Percentiles rank a stretch among this genome's conserved stretches.
phyloP scores from a whole-genome alignment of 2,888 invertebrate species.

The Patella ulyssiponensis region DNA sequence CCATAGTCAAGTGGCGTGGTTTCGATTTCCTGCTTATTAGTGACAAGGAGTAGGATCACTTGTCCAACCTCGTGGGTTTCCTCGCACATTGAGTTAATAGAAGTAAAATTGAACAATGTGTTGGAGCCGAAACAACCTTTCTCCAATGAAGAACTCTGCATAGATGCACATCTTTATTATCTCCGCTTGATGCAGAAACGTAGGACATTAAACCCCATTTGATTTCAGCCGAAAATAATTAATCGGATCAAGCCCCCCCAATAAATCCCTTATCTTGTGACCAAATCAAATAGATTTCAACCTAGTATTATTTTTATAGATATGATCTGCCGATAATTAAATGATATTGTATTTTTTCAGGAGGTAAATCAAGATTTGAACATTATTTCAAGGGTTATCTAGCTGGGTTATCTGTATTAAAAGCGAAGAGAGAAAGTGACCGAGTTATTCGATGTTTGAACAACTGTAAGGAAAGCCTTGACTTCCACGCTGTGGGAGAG shows the following conservation, averaged over 20 bases:
- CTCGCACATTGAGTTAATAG: too few species aligned
- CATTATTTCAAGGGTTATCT: constrained; percentile 92
- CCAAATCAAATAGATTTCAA: background rate
- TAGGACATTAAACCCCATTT: too few species aligned
- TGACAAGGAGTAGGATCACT: too few species aligned
- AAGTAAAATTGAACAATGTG: too few species aligned
- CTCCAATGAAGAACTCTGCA: too few species aligned
- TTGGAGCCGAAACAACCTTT: too few species aligned
- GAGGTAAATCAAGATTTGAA: constrained; percentile 90
- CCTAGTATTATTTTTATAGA: background rate
- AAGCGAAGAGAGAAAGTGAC: constrained; percentile 68
- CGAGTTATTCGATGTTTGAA: constrained; percentile 69
- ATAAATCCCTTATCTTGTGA: background rate
- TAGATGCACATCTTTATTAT: too few species aligned
- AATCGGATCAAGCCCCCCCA: background rate
- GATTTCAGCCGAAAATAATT: too few species aligned
- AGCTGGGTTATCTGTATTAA: constrained; percentile 85
- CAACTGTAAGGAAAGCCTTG: constrained; percentile 70
- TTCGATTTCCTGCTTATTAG: too few species aligned
- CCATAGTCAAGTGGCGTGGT: too few species aligned
- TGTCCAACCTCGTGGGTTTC: too few species aligned
- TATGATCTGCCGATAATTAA: background rate
- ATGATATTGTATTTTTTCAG: constrained; percentile 70
- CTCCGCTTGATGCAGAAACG: too few species aligned
- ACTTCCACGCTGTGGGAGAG: constrained; percentile 81